Conservation (phyloP, 2,888 invertebrate species). For the Cremastobaeus sp. region DNA sequence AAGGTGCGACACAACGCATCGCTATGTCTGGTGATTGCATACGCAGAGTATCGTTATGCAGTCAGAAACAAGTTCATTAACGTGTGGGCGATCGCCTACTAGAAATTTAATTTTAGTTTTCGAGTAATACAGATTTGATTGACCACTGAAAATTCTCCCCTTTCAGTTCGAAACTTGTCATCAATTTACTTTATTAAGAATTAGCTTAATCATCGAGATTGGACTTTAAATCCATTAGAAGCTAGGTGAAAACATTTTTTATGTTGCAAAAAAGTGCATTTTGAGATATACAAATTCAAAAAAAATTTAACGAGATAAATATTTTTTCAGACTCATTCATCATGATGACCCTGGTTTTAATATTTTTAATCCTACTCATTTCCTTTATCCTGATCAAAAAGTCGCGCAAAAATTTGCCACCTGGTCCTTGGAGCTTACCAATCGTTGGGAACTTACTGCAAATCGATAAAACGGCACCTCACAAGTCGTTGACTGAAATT, state of each 20-base stretch:
- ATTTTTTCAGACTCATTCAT: conserved; percentile 25
- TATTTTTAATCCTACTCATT: conserved; percentile 8
- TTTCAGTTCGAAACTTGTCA: not conserved
- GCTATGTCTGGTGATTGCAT: conserved; percentile 45
- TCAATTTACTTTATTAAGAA: too few relatives aligned
- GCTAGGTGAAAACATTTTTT: too few relatives aligned
- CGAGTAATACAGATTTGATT: conserved; percentile 25
- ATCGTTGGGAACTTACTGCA: conserved; percentile 89
- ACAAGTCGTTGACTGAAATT: conserved; percentile 84
- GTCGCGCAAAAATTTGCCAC: conserved; percentile 81
- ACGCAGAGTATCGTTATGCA: conserved; percentile 9
- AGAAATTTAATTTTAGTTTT: conserved; percentile 29
- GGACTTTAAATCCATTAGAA: too few relatives aligned
- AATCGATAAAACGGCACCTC: conserved; percentile 84
- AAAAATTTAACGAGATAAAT: too few relatives aligned
- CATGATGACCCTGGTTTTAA: conserved; percentile 63
- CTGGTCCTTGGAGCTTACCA: conserved; percentile 89
- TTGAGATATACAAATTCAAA: too few relatives aligned
- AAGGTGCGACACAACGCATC: conserved; percentile 31
- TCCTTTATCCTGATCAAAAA: conserved; percentile 54
- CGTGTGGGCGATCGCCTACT: conserved; percentile 36
- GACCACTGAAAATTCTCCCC: not conserved
- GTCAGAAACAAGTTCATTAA: conserved; percentile 30
- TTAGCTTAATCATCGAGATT: too few relatives aligned
- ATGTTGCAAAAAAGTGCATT: too few relatives aligned